Conservation (phyloP, 2,113 vertebrate species). For the Platanista minor region DNA sequence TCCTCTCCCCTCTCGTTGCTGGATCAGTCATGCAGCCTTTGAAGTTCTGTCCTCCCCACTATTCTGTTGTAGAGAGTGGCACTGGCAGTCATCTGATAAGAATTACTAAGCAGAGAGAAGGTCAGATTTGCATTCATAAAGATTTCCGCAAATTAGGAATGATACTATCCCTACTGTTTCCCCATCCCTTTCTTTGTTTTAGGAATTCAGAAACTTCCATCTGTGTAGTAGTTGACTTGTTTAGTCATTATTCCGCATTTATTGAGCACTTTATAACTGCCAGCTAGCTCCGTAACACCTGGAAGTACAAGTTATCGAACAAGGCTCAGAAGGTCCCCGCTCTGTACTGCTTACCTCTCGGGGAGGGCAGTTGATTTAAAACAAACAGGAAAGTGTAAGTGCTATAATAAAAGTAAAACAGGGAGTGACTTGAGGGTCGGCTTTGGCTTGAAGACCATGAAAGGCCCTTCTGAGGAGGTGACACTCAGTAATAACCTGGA, state of each 20-base stretch:
- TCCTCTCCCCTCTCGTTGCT: not conserved
- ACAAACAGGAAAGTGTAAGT: not conserved
- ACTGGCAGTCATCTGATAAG: not conserved
- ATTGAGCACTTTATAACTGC: not conserved
- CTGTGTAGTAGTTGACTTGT: not conserved
- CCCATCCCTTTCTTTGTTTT: not conserved
- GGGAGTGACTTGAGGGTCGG: not conserved
- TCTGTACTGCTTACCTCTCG: not conserved
- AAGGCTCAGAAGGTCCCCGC: not conserved
- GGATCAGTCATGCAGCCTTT: not conserved
- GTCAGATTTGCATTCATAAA: not conserved
- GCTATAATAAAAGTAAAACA: not conserved
- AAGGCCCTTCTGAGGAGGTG: not conserved
- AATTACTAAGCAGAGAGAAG: not conserved
- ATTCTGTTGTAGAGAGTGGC: not conserved
- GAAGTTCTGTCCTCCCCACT: not conserved
- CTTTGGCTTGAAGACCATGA: not conserved
- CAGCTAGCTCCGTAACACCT: not conserved
- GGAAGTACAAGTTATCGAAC: not conserved
- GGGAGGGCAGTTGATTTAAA: not conserved
- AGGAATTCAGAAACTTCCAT: not conserved
- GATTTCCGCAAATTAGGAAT: not conserved
- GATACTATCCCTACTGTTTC: accelerated
- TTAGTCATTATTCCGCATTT: not conserved
- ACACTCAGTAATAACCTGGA: accelerated